These are phyloP conservation scores for Nemopilema nomurai DNA, from an alignment of 30 jellyfish, hydroid and myxozoan genomes.

Conservation along the genomic window DNA sequence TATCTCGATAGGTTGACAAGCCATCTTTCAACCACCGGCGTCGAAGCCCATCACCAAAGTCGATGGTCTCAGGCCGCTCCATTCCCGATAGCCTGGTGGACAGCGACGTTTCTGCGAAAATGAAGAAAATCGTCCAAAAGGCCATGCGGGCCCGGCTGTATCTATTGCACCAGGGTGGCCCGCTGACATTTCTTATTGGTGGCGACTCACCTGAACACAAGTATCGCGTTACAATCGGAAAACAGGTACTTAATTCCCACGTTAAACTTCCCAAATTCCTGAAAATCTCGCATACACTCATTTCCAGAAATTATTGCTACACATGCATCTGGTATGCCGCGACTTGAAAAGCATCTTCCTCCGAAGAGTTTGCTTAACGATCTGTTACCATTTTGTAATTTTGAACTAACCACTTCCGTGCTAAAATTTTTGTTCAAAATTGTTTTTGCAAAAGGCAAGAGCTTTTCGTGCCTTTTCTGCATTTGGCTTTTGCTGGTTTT, in stretches of 20 bases:
- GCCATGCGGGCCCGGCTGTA: constrained; percentile 90
- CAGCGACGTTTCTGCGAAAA: constrained; percentile 72
- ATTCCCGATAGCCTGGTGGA: constrained; percentile 74
- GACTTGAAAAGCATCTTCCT: neutral
- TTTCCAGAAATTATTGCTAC: neutral
- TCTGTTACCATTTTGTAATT: too few relatives aligned
- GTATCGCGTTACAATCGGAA: constrained; percentile 91
- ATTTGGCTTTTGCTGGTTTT: too few relatives aligned
- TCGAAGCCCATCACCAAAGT: constrained; percentile 97
- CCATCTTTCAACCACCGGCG: constrained; percentile 64
- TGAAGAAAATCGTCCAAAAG: constrained; percentile 83
- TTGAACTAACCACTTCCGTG: too few relatives aligned
- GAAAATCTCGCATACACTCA: neutral
- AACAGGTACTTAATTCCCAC: constrained; percentile 63
- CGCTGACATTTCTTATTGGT: constrained; percentile 92
- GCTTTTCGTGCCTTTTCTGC: too few relatives aligned
- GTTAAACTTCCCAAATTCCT: neutral
- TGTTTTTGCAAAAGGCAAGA: too few relatives aligned
- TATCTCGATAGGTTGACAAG: constrained; percentile 66
- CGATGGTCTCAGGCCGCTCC: constrained; percentile 66
- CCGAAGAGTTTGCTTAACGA: too few relatives aligned
- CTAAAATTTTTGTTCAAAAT: too few relatives aligned
- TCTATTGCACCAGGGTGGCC: constrained; percentile 94
- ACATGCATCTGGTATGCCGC: neutral
- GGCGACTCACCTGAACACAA: constrained; percentile 99